These are phyloP conservation scores for Andrena hattorfiana DNA, from an alignment of 2,888 invertebrate genomes.

Conservation along the genomic window DNA sequence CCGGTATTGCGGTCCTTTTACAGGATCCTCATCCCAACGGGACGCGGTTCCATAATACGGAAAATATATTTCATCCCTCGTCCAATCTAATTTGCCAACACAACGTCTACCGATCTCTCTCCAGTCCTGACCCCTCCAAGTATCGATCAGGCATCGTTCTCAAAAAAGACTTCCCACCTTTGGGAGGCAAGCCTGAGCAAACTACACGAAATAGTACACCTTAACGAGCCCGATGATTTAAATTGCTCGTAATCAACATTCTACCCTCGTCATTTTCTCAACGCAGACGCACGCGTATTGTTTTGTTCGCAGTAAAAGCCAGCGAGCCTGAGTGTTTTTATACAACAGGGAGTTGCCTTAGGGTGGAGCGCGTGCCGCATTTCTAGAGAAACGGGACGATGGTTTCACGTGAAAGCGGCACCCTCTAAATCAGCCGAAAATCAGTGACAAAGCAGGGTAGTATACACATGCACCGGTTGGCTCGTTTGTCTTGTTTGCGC, in stretches of 20 bases:
- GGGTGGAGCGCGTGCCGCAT: not conserved
- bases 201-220: no score
- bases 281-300: not conserved
- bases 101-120: not conserved
- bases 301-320: not conserved
- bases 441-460: slow-evolving; percentile 23
- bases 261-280: not conserved
- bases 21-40: not conserved
- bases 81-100: not conserved
- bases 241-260: no score
- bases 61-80: not conserved
- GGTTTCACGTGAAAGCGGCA: not conserved
- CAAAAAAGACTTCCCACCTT: not conserved
- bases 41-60: not conserved
- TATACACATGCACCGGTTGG: slow-evolving; percentile 35
- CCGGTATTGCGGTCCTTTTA: no score
- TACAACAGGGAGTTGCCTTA: not conserved
- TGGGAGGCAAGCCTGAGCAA: no score
- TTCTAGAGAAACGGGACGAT: not conserved
- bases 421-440: slow-evolving; percentile 29
- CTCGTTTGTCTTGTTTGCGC: slow-evolving; percentile 38
- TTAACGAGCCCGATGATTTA: not conserved
- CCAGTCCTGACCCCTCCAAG: no score
- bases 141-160: not conserved
- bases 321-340: not conserved